Base-by-base conservation (phyloP, 1,140 invertebrate species). In the Apolygus lucorum region DNA sequence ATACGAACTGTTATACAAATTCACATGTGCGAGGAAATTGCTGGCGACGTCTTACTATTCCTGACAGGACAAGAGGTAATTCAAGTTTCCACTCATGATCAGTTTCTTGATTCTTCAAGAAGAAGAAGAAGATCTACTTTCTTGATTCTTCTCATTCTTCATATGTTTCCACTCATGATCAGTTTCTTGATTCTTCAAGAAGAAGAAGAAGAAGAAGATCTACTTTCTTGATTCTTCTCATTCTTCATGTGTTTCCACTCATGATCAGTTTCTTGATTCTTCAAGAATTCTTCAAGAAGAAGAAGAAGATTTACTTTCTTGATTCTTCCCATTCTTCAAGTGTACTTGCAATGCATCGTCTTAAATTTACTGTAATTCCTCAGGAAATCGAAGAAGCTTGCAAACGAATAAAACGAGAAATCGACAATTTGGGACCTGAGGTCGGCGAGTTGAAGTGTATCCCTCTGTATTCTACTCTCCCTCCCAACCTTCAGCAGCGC, bases 381-480 rank as follows among this genome's bases (percentile, higher is more conserved):
- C 72, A 86, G 93, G 98, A 99, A 84, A 99, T 99, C 70, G 98
- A 99, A 81, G 97, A 99, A 79, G 97, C 98, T 0, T 99, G 98
- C 78, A 99, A 99, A 79, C 82, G 96, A 74, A 96, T 99, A 67
- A 96, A 98, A 80, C 81, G 93, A 34, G 96, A 99, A 83, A 90
- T 99, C 71, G 95, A 99, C 76, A 98, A 96, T 81, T 80, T 99
- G 11, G 96, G 96, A 0, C 90, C 93, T 0, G 96, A 99, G 77
- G 91, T 97, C 54, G 97, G 97, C 0, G 95, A 99, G 78, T 79
- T 99, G 25, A 98, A 96, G 78, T 99, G 97, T 81, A 99, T 99
- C 80, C 98, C 98, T 0, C 78, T 99, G 2, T 99, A 99, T 81
- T 99, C 97, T 0, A 99, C 98, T 0, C 79, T 99, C 34, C 98